Evolutionary conservation across 2,888 invertebrate genomes (phyloP), one percentile per base, ranked within the genome.

Genomic region (Icerya purchasi): DNA sequence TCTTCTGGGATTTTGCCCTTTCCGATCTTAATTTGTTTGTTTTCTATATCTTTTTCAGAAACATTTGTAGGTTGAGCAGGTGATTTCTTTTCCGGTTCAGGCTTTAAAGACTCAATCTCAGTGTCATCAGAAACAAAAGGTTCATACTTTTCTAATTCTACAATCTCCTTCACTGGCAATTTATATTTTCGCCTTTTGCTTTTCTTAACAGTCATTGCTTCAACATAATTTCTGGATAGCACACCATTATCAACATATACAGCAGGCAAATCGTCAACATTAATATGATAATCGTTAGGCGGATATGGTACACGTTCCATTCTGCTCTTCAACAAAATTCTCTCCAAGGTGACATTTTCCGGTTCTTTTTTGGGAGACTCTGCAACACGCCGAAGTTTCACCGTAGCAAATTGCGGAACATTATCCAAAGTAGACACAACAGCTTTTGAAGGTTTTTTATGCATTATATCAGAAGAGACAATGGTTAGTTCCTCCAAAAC

Each of bases 251-350:
- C 67, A 8, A 66, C 62, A 58, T 61, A 65, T 2, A 66, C 55
- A 49, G 66, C 65, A 51, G 66, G 66, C 19, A 69, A 65, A 62
- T 72, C 64, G 25, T 71, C 70, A 50, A 72, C 68, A 23, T 67
- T 62, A 2, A 72, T 69, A 56, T 66, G 63, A 57, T 69, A 66
- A 64, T 72, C 70, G 52, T 65, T 51, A 21, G 72, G 71, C 50
- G 74, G 72, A 63, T 75, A 75, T 57, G 74, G 73, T 1, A 75
- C 70, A 65, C 76, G 76, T 52, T 72, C 75, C n/a, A 86, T 82
- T 64, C 82, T 76, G 69, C 85, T 85, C 67, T 82, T 83, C 0
- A 86, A 71, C 67, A 81, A 75, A 57, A 83, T 74, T 69, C 81
- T 83, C 0, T 82, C 84, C 59, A 84, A 70, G 58, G 71, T 69